Evolutionary conservation across 2,113 vertebrate species (phyloP), one percentile per base, ranked within the genome.

Genomic region (Phainopepla nitens): DNA sequence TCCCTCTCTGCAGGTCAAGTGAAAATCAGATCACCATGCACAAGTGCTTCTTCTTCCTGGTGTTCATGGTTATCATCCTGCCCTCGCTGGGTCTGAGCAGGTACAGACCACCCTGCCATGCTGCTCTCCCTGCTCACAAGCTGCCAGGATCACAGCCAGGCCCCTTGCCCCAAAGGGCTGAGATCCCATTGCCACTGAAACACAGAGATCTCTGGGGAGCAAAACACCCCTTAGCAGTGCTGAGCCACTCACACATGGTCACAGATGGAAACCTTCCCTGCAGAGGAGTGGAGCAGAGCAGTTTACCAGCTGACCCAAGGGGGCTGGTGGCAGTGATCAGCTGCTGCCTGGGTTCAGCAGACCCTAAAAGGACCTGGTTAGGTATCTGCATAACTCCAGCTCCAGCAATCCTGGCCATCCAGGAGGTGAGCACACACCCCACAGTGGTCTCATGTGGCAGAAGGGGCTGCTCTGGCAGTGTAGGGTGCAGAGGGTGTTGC

Each of bases 1-100:
- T 22, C 7, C 39, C 25, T 91, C 88, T 89, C 80, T 73, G 21
- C 95, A 99, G 99, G 87, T 99, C 99, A 2, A 98, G 94, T 95
- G 98, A 99, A 97, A 99, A 99, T 95, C 98, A 99, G 96, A 97
- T 98, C 70, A 99, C 99, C 13, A 99, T 99, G 98, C 98, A 99
- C 97, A 99, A 99, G 93, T 99, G 99, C 96, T 99, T 99, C 92
- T 97, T 99, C 82, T 98, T 99, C 76, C 96, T 99, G 95, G 98
- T 99, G 75, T 99, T 99, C 96, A 99, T 99, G 99, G 99, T 99
- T 84, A 98, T 99, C 97, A 99, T 99, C 93, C 98, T 99, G 92
- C 99, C 99, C 50, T 99, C 99, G 0, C 98, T 99, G 87, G 99
- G 99, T 45, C 98, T 99, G 56, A 99, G 99, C 95, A 99, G 99